Percentiles rank a stretch among this genome's conserved stretches.
Conservation (phyloP, 2,797 vertebrate genomes). For the Phoxinus dragarum region DNA sequence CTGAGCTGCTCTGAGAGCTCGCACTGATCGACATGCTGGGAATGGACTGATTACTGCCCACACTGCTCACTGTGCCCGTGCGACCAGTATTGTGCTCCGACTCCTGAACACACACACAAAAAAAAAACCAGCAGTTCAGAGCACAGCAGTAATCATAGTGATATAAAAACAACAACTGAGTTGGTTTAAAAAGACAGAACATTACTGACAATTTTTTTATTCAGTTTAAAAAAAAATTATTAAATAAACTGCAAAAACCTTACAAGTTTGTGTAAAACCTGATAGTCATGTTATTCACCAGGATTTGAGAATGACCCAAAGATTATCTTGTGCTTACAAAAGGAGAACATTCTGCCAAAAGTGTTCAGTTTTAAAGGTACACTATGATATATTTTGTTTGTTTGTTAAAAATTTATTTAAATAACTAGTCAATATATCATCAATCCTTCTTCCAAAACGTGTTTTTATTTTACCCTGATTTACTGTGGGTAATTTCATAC, state of each 20-base stretch:
- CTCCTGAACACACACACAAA: conserved; percentile 77
- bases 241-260: neutral
- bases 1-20: conserved; percentile 99
- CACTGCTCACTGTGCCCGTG: conserved; percentile 96
- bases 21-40: conserved; percentile 99
- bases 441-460: neutral
- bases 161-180: conserved; percentile 17
- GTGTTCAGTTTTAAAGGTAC: neutral
- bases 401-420: neutral
- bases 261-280: neutral
- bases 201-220: neutral
- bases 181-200: neutral
- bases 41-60: conserved; percentile 98
- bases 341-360: neutral
- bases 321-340: neutral
- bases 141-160: conserved; percentile 36
- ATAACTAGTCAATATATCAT: neutral
- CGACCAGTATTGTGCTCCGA: conserved; percentile 89
- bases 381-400: neutral
- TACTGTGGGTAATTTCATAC: neutral
- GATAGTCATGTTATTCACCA: neutral
- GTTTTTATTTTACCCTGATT: neutral
- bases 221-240: neutral
- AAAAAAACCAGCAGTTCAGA: neutral
- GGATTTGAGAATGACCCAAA: neutral